phyloP scores from a whole-genome alignment of 2,797 vertebrate species.

The Diplodus sargus region DNA sequence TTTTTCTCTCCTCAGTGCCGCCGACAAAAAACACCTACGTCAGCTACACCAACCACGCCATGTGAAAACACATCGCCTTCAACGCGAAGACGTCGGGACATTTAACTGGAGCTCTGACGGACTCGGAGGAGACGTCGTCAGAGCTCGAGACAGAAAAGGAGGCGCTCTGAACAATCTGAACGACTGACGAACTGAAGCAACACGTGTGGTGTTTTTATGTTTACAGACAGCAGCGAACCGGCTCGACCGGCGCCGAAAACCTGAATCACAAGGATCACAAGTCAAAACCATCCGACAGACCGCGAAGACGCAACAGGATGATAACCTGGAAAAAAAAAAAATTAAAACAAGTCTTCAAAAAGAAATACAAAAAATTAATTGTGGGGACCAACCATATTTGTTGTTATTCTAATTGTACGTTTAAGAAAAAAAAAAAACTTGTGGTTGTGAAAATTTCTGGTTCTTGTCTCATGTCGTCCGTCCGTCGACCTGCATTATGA shows the following conservation, averaged over 20 bases:
- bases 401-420: slow-evolving; percentile 94
- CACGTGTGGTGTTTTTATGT: slow-evolving; percentile 54
- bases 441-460: slow-evolving; percentile 92
- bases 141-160: slow-evolving; percentile 48
- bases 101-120: slow-evolving; percentile 26
- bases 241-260: slow-evolving; percentile 16
- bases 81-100: slow-evolving; percentile 21
- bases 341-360: slow-evolving; percentile 27
- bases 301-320: slow-evolving; percentile 16
- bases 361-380: slow-evolving; percentile 64
- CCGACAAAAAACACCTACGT: slow-evolving; percentile 95
- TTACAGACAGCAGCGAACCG: slow-evolving; percentile 55
- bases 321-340: slow-evolving; percentile 17
- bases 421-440: slow-evolving; percentile 78
- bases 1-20: slow-evolving; percentile 82
- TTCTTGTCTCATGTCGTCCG: slow-evolving; percentile 93
- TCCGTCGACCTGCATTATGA: slow-evolving; percentile 91
- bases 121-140: slow-evolving; percentile 10
- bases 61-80: slow-evolving; percentile 80
- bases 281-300: slow-evolving; percentile 18
- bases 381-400: slow-evolving; percentile 91
- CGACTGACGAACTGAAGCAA: slow-evolving; percentile 29
- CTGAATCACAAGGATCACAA: slow-evolving; percentile 1
- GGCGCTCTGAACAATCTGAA: slow-evolving; percentile 48
- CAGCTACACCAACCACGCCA: slow-evolving; percentile 97